Base-by-base conservation (phyloP, 2,888 invertebrate genomes). In the Cephalotes varians region DNA sequence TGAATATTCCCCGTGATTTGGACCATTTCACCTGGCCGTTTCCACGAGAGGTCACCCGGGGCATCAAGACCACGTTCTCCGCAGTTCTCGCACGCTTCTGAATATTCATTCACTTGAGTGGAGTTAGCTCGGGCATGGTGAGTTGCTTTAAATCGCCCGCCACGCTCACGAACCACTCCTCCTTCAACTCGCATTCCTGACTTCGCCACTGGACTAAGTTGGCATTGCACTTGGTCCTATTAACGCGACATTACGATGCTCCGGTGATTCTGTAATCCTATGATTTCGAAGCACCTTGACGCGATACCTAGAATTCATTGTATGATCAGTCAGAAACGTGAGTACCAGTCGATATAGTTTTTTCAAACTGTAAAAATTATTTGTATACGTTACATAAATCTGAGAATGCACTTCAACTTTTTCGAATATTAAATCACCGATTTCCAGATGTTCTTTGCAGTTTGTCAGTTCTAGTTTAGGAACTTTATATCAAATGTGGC, bases 1-100 rank as follows among this genome's bases (percentile, higher is more conserved):
- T 90, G 91, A 91, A 92, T 91, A 92, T 91, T 92, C 90, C 80
- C 87, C 80, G 88, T 90, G 89, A 92, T 92, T 91, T 91, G 91
- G 89, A 91, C 91, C 91, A 92, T 91, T 92, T 90, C 89, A 90
- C 88, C 87, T 89, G 89, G 82, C 88, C 90, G 91, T 90, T 92
- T 89, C 88, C 86, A 87, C 86, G 90, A 91, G 88, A 88, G 91
- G 90, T 91, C 91, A 91, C 86, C 83, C 84, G 90, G 85, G 87
- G 85, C 85, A 86, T 81, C 74, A 80, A 81, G 82, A 86, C 77
- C 87, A 56, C 82, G 69, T 73, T 79, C 84, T 51, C 83, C 72
- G 47, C 81, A 86, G 86, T 90, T 88, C 87, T 82, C 87, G 56
- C 64, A 74, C 56, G 79, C 85, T 76, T 85, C 86, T 92, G 92